Conservation (phyloP, 2,888 invertebrate species). For the Aleiodes leptofemur region DNA sequence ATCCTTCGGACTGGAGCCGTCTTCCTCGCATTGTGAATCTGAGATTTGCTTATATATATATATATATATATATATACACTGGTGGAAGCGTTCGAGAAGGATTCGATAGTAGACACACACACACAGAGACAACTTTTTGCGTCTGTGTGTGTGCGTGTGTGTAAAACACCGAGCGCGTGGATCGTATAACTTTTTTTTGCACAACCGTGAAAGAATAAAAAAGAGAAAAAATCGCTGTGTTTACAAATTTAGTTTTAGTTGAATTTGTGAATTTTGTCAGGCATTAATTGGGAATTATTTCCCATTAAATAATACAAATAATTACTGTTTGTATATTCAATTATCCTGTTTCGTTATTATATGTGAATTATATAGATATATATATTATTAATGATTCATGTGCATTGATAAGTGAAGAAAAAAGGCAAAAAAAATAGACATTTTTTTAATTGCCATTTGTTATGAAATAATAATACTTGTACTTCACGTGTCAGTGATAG, state of each 20-base stretch:
- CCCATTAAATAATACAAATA: no score
- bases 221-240: neutral
- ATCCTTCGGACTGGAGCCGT: neutral
- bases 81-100: neutral
- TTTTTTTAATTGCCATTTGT: neutral
- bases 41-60: constrained; percentile 1
- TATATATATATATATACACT: neutral
- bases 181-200: neutral
- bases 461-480: neutral
- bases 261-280: neutral
- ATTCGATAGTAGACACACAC: constrained; percentile 9
- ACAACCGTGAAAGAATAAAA: no score
- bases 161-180: neutral
- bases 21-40: constrained; percentile 21
- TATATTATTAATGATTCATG: no score
- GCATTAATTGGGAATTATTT: neutral
- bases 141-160: no score
- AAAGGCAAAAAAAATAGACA: neutral
- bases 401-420: no score
- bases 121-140: neutral
- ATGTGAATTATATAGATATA: no score
- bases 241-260: neutral
- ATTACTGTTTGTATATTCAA: neutral
- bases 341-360: neutral
- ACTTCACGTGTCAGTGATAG: neutral